Base-by-base conservation (phyloP, 2,113 vertebrate species). In the Regulus satrapa region DNA sequence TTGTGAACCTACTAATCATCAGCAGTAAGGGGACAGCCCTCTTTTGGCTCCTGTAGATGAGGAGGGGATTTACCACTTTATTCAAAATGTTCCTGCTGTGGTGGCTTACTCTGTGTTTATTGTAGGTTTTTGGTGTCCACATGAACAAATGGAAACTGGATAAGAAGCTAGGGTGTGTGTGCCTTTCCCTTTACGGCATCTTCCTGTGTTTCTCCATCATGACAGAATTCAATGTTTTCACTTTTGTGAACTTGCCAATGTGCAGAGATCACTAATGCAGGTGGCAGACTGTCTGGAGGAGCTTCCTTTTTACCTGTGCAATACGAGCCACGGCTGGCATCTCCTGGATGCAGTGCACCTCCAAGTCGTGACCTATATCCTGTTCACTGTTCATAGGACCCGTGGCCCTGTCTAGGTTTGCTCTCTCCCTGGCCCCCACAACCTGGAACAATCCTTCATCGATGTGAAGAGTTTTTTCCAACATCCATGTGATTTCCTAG, bases 151-250 rank as follows among this genome's bases (percentile, higher is more conserved):
- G 99, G 99, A 99, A 98, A 17, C 96, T 99, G 97, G 99, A 99
- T 97, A 98, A 97, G 95, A 99, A 99, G 94, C 98, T 99, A 84
- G 99, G 99, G 54, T 74, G 98, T 18, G 95, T 95, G 46, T 99
- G 99, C 97, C 98, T 99, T 92, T 97, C 99, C 95, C 98, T 99
- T 85, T 99, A 99, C 9, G 98, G 98, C 14, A 97, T 99, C 97
- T 99, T 99, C 98, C 98, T 99, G 94, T 99, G 99, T 96, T 98
- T 99, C 98, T 99, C 99, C 98, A 99, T 99, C 98, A 98, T 99
- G 98, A 99, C 99, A 28, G 99, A 99, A 90, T 99, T 99, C 98
- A 99, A 99, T 94, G 98, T 99, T 97, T 99, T 99, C 98, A 99
- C 98, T 46, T 99, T 99, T 67, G 99, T 99, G 98, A 99, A 99